Percentiles rank a stretch among this genome's conserved stretches.
phyloP scores from a whole-genome alignment of 2,888 invertebrate species.

The Thereva nobilitata region DNA sequence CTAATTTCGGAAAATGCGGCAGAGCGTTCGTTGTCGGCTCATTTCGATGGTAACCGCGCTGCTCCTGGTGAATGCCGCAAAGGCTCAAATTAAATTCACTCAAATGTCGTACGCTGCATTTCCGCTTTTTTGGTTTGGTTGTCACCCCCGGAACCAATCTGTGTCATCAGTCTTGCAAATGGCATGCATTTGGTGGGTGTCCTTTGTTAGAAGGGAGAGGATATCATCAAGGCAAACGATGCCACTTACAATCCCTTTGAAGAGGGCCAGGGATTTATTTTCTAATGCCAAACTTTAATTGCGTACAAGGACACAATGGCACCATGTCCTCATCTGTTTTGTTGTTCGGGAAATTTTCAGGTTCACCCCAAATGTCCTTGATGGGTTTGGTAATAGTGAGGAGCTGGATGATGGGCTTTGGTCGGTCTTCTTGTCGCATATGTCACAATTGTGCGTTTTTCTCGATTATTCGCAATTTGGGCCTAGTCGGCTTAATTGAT shows the following conservation, averaged over 20 bases:
- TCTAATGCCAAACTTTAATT: conserved; percentile 35
- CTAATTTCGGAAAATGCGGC: conserved; percentile 32
- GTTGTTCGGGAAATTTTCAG: conserved; percentile 20
- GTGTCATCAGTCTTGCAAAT: conserved; percentile 7
- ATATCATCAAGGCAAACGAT: conserved; percentile 31
- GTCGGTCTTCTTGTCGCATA: conserved; percentile 11
- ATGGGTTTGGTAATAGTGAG: background rate
- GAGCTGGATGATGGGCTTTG: background rate
- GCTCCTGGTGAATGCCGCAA: conserved; percentile 27
- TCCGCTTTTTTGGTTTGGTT: conserved; percentile 26
- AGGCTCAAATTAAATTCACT: conserved; percentile 33
- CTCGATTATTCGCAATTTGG: too few relatives aligned
- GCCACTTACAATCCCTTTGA: conserved; percentile 22
- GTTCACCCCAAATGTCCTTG: conserved; percentile 26
- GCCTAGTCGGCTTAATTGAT: too few relatives aligned
- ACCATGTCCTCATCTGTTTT: conserved; percentile 9
- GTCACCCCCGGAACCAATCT: background rate
- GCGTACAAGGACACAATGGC: conserved; percentile 20
- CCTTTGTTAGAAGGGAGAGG: conserved; percentile 18
- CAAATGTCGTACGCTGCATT: conserved; percentile 31
- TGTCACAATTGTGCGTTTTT: conserved; percentile 5
- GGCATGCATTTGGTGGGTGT: conserved; percentile 10
- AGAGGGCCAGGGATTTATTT: conserved; percentile 32
- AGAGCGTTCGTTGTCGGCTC: conserved; percentile 1
- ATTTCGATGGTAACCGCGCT: conserved; percentile 14